Evolutionary conservation across 2,797 vertebrate genomes (phyloP).

Genomic region (Silurus lanzhouensis): DNA sequence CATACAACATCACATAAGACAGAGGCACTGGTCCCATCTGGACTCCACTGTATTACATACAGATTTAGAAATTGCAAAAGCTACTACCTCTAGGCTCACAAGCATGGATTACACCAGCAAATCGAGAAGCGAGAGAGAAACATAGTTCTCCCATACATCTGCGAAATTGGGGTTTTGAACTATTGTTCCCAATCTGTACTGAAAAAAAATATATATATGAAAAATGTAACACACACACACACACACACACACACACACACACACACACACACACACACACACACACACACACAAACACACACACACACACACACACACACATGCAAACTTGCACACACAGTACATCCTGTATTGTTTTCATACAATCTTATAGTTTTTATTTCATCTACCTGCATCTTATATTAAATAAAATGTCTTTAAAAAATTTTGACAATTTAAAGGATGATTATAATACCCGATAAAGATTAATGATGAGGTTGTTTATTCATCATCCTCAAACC

Average conservation of each 20-base stretch:
- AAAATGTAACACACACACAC: neutral
- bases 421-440: neutral
- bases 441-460: neutral
- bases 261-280: constrained; percentile 14
- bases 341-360: neutral
- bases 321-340: neutral
- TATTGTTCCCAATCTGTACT: neutral
- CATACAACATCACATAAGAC: constrained; percentile 35
- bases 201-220: neutral
- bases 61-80: constrained; percentile 33
- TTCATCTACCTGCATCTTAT: neutral
- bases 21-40: constrained; percentile 9
- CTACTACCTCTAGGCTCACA: constrained; percentile 25
- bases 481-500: neutral
- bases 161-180: constrained; percentile 28
- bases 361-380: neutral
- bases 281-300: neutral
- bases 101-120: constrained; percentile 25
- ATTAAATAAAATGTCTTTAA: neutral
- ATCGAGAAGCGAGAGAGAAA: constrained; percentile 38
- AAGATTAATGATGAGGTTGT: neutral
- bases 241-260: neutral
- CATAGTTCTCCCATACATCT: constrained; percentile 9
- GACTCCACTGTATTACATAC: constrained; percentile 35
- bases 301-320: neutral